Evolutionary conservation across 2,888 invertebrate genomes (phyloP), one percentile per base, ranked within the genome.

Genomic region (Aphidius colemani): DNA sequence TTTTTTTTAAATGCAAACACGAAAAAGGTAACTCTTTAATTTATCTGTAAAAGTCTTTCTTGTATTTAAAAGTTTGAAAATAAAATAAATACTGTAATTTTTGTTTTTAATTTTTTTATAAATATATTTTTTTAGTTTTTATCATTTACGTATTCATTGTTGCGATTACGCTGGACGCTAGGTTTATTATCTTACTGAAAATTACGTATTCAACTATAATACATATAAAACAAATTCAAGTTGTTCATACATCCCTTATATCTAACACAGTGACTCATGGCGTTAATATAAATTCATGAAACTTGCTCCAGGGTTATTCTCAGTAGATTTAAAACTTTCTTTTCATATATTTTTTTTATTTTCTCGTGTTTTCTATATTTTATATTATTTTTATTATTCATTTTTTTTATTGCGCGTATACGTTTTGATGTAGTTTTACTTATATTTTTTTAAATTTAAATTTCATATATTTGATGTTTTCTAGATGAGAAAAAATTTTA

Each of bases 231-330:
- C 5, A 30, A 30, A 30, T 30, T 30, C 30, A 30, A 30, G 30
- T 46, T 63, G 51, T 59, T 57, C 39, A 49, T 59, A 45, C 43
- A 30, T 11, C 60, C 18, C 11, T 48, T 48, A 11, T 44, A 11
- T 43, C 44, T 18, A 44, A 9, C 53, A 7, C 44, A 59, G 53
- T 64, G 59, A 59, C 64, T 53, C 64, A 64, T 64, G 55, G 55
- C 30, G 43, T 59, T 61, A 63, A 68, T 68, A 68, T 65, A 68
- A 68, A 68, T 68, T 68, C 65, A 66, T 66, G 66, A 65, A 63
- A 65, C 60, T 58, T 59, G 53, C 30, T 58, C 49, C 40, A 39
- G 13, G 63, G 44, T 61, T 46, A 48, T 57, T 64, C 53, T 55
- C 55, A 41, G 48, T 59, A 55, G 45, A 59, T 59, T 41, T 50